Conservation (phyloP, 2,888 invertebrate genomes). For the Ormyrus nitidulus region DNA sequence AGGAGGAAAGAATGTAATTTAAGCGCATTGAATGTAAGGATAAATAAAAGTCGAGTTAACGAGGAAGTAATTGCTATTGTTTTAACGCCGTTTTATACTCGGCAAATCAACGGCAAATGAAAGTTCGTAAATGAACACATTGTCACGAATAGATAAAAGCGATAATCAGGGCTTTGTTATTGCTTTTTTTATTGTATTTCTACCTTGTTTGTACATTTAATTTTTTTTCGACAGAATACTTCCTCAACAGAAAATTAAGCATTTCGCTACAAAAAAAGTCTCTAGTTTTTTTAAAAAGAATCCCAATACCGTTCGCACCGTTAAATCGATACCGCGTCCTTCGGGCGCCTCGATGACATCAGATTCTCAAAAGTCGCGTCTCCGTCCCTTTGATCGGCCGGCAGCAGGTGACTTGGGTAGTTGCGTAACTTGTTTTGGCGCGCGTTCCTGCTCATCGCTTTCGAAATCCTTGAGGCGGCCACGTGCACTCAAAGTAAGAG, state of each 20-base stretch:
- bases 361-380: not conserved
- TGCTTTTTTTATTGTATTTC: not conserved
- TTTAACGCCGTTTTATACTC: not conserved
- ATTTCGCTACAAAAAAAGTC: too few relatives aligned
- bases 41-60: not conserved
- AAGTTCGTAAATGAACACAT: constrained; percentile 14
- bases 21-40: not conserved
- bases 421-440: constrained; percentile 23
- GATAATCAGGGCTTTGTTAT: constrained; percentile 2
- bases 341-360: constrained; percentile 6
- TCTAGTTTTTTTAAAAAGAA: too few relatives aligned
- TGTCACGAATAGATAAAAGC: not conserved
- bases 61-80: constrained; percentile 16
- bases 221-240: too few relatives aligned
- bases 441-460: not conserved
- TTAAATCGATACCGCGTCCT: not conserved
- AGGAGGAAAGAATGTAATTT: not conserved
- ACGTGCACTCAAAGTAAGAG: not conserved
- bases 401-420: too few relatives aligned
- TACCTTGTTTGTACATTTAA: too few relatives aligned
- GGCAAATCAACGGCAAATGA: not conserved
- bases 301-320: too few relatives aligned
- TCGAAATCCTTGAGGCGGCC: constrained; percentile 4
- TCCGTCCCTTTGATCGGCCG: not conserved
- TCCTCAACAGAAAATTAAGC: too few relatives aligned